Evolutionary conservation across 1,140 invertebrate genomes (phyloP), one percentile per base, ranked within the genome.

Genomic region (Diorhabda sublineata): DNA sequence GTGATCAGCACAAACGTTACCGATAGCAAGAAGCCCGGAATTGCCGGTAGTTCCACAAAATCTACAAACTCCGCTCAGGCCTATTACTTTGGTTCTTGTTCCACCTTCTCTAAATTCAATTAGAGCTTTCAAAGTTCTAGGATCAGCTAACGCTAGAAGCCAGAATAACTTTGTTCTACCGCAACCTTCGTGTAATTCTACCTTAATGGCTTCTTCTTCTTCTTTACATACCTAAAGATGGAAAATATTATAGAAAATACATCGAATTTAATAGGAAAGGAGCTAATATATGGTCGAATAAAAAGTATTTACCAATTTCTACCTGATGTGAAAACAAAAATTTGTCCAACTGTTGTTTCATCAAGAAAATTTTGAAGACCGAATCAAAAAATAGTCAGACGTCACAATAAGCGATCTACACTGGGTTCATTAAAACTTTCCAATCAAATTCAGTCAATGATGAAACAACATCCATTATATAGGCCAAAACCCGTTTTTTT

Each of bases 101-200:
- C 86, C 81, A 69, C 91, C 93, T 75, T 93, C 92, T 42, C 96
- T 86, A 79, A 98, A 97, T 80, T 99, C 97, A 3, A 98, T 91
- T 78, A 98, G 85, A 0, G 94, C 95, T 81, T 98, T 98, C 2
- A 98, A 82, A 0, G 95, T 98, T 69, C 91, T 89, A 0, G 94
- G 93, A 77, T 98, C 96, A 2, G 96, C 95, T 4, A 98, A 81
- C 3, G 95, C 90, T 74, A 98, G 84, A 0, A 98, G 84, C 96
- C 96, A 98, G 80, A 97, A 98, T 2, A 98, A 83, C 79, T 98
- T 98, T 0, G 93, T 96, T 62, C 96, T 85, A 0, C 96, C 96
- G 80, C 96, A 98, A 0, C 96, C 95, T 82, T 98, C 96, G 79
- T 98, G 96, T 7, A 98, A 85, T 81, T 98, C 96, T 1, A 98